Evolutionary conservation across 2,888 invertebrate species (phyloP), one percentile per base, ranked within the genome.

Genomic region (Idaea straminata): DNA sequence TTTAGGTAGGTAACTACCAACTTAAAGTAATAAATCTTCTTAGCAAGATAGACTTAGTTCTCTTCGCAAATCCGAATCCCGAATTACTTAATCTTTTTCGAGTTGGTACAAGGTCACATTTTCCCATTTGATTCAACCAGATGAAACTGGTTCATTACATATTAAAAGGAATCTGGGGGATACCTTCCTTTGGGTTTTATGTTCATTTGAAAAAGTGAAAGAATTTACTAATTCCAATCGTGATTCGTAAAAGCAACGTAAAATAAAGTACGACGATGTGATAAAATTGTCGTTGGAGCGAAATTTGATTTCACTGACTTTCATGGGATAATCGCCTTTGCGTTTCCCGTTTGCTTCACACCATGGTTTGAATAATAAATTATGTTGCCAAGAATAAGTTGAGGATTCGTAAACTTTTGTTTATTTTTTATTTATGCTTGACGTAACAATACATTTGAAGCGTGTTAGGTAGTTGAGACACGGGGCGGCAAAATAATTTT

Each of bases 311-410:
- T 47, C 47, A 10, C 47, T 47, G 47, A 13, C 47, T 47, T 47
- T 47, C 47, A 47, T 47, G 47, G 47, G 7, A 10, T 47, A 47
- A 47, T 47, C 47, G 47, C 47, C 47, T 47, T 10, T 47, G 47
- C 47, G 47, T 47, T 25, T 47, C 47, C 47, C 47, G 47, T 47
- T 47, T 47, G 47, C 47, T 47, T 47, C 13, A 10, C 47, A 47
- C 47, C 47, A 47, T 47, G 47, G 47, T 47, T 47, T 47, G 47
- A 47, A 47, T 47, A 47, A 47, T 47, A 47, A 47, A 47, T 47
- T 10, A 10, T 13, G 10, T 7, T 47, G 47, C 47, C 47, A 47
- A 47, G 13, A 47, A 47, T 47, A 47, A 47, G 47, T 47, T 47
- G 13, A 47, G 47, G 47, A 47, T 47, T 47, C 13, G 47, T 5